Evolutionary conservation across 2,888 invertebrate species (phyloP).

Genomic region (Protophormia terraenovae): DNA sequence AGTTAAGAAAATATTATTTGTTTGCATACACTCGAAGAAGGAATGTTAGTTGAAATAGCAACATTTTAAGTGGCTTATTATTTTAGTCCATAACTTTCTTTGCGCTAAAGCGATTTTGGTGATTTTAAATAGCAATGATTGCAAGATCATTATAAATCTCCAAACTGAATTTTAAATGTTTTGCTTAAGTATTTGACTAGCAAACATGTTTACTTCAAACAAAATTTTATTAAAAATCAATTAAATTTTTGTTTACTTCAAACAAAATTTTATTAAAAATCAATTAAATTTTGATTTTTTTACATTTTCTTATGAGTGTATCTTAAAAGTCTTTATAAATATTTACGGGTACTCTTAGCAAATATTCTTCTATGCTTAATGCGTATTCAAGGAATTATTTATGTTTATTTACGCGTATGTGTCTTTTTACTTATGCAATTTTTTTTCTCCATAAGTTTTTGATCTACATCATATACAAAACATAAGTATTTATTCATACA

Average conservation of each 20-base stretch:
- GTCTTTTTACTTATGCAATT: not conserved
- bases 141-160: no score
- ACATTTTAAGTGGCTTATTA: no score
- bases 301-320: constrained; percentile 25
- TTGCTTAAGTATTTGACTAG: no score
- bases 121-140: no score
- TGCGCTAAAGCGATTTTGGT: no score
- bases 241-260: no score
- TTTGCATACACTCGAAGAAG: not conserved
- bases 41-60: not conserved
- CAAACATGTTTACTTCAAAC: no score
- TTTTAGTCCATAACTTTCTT: no score
- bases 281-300: not conserved
- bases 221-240: no score
- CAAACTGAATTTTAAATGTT: no score
- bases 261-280: no score
- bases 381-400: constrained; percentile 64
- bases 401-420: constrained; percentile 57
- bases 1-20: constrained; percentile 41
- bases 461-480: constrained; percentile 35
- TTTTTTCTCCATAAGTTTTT: constrained; percentile 4
- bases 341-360: not conserved
- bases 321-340: not conserved
- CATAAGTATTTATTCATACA: not conserved
- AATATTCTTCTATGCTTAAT: constrained; percentile 46